Percentiles rank a stretch among this genome's conserved stretches.
phyloP scores from a whole-genome alignment of 2,797 vertebrate genomes.

The Limosa lapponica region DNA sequence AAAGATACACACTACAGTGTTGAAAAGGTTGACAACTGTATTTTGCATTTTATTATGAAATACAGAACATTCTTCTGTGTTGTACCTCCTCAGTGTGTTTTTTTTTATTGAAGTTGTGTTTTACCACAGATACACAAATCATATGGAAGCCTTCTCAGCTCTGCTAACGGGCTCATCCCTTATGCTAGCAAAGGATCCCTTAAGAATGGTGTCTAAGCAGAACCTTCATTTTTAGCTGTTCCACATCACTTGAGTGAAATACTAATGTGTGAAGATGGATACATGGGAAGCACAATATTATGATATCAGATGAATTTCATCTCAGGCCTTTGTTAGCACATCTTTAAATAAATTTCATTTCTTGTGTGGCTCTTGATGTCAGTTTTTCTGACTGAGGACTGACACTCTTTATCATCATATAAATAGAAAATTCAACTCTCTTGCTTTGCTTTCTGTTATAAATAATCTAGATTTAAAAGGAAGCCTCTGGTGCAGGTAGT shows the following conservation, averaged over 20 bases:
- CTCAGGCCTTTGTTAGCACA: background rate
- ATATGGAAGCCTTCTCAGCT: background rate
- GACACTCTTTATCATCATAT: background rate
- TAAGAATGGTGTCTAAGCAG: background rate
- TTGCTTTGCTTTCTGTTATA: background rate
- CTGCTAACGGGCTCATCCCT: background rate
- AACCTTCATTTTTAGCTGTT: background rate
- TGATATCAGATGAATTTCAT: background rate
- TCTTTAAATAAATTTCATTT: background rate
- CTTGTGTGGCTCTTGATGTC: background rate
- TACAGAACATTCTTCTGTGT: background rate
- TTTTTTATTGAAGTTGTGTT: background rate
- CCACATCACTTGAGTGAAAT: background rate
- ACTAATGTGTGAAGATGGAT: background rate
- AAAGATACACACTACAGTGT: background rate
- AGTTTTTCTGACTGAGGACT: background rate
- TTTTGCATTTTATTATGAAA: background rate
- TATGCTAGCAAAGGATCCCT: background rate
- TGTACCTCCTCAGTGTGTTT: background rate
- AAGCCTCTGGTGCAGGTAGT: background rate
- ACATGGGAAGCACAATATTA: background rate
- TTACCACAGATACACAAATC: background rate
- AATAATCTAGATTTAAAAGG: background rate
- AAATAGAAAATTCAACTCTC: background rate
- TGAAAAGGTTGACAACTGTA: background rate